phyloP scores from a whole-genome alignment of 2,888 invertebrate genomes.

The Punctoribates punctum region DNA sequence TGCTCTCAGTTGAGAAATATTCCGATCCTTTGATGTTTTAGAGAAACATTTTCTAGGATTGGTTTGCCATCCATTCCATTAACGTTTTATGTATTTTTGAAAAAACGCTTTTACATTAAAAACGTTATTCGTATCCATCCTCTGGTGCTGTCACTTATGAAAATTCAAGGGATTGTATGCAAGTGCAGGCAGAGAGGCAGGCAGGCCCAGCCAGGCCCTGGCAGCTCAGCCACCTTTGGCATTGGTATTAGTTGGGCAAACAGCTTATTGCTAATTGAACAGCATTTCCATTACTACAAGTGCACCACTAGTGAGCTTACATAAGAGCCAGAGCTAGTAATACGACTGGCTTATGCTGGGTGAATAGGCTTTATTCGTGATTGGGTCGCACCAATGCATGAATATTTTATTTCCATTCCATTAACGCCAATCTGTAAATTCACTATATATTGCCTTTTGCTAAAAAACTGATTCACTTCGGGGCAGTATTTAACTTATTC shows the following conservation, averaged over 20 bases:
- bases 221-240: conserved; percentile 6
- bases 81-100: neutral
- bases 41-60: neutral
- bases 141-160: conserved; percentile 33
- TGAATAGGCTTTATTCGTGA: neutral
- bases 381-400: conserved; percentile 20
- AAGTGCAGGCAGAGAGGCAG: neutral
- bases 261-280: conserved; percentile 38
- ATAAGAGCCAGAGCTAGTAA: neutral
- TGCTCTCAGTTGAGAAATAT: neutral
- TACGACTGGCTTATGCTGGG: neutral
- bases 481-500: neutral
- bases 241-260: conserved; percentile 30
- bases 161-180: neutral
- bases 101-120: conserved; percentile 30
- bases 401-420: conserved; percentile 38
- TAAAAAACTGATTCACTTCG: neutral
- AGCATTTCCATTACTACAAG: conserved; percentile 33
- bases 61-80: conserved; percentile 12
- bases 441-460: conserved; percentile 15
- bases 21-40: neutral
- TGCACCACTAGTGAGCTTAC: conserved; percentile 13
- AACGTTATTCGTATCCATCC: conserved; percentile 29
- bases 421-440: conserved; percentile 33
- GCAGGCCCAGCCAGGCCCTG: too few relatives aligned